phyloP scores from a whole-genome alignment of 2,113 vertebrate genomes.

The Mesitornis unicolor region DNA sequence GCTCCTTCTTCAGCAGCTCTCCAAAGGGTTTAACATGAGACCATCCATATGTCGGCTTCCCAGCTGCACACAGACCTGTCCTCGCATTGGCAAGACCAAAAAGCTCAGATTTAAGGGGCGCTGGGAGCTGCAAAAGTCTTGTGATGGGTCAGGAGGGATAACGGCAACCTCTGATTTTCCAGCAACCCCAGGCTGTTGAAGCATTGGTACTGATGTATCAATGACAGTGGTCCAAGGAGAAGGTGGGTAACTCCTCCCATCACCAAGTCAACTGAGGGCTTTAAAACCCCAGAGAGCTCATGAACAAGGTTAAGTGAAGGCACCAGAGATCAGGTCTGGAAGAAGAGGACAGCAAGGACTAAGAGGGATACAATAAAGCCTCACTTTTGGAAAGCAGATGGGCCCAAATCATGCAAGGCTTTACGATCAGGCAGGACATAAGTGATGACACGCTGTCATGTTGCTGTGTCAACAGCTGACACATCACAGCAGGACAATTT shows the following conservation, averaged over 20 bases:
- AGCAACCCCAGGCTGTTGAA: background rate
- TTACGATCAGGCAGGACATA: conserved; percentile 18
- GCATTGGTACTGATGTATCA: background rate
- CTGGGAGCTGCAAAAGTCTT: background rate
- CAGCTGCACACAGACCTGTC: background rate
- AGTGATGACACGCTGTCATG: conserved; percentile 40
- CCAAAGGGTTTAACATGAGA: background rate
- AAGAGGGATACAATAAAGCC: background rate
- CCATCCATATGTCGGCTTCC: background rate
- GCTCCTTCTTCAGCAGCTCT: conserved; percentile 2
- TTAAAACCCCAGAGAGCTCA: background rate
- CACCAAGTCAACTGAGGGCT: background rate
- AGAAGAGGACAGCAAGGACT: background rate
- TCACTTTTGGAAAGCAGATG: conserved; percentile 19
- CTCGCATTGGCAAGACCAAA: background rate
- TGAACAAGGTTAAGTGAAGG: background rate
- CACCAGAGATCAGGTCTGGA: background rate
- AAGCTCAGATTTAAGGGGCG: background rate
- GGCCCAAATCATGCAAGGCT: background rate
- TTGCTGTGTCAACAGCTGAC: conserved; percentile 52
- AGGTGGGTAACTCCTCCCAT: background rate
- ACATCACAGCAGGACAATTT: background rate
- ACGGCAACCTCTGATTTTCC: background rate
- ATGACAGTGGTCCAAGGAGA: background rate
- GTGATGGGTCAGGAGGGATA: background rate